Conservation (phyloP, 2,888 invertebrate genomes). For the Camponotus fellah region DNA sequence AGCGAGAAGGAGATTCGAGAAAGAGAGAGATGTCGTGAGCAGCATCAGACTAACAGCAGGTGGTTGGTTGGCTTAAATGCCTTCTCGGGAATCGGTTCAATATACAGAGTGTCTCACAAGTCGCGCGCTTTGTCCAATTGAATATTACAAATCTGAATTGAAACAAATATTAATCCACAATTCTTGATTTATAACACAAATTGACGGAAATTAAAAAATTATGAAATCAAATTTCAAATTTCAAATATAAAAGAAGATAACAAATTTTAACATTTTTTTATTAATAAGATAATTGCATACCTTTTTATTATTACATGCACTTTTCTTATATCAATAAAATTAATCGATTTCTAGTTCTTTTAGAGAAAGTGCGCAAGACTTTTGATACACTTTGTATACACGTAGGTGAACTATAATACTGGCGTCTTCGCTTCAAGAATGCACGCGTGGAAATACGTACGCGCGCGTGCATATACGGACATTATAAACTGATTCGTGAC, state of each 20-base stretch:
- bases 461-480: constrained; percentile 18
- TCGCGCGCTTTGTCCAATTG: constrained; percentile 10
- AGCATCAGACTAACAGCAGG: constrained; percentile 83
- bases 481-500: constrained; percentile 37
- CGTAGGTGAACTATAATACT: constrained; percentile 32
- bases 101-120: constrained; percentile 66
- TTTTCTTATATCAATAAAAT: neutral
- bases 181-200: neutral
- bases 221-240: neutral
- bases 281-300: neutral
- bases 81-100: constrained; percentile 83
- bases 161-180: neutral
- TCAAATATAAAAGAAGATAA: neutral
- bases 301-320: neutral
- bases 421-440: constrained; percentile 18
- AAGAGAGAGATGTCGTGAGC: constrained; percentile 75
- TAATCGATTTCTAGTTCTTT: neutral
- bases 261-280: neutral
- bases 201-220: neutral
- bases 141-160: neutral
- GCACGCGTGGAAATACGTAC: constrained; percentile 12
- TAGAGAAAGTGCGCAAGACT: neutral
- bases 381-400: constrained; percentile 18
- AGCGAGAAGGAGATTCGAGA: constrained; percentile 31
- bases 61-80: constrained; percentile 84